Evolutionary conservation across 2,888 invertebrate species (phyloP), one percentile per base, ranked within the genome.

Genomic region (Cheilosia soror): DNA sequence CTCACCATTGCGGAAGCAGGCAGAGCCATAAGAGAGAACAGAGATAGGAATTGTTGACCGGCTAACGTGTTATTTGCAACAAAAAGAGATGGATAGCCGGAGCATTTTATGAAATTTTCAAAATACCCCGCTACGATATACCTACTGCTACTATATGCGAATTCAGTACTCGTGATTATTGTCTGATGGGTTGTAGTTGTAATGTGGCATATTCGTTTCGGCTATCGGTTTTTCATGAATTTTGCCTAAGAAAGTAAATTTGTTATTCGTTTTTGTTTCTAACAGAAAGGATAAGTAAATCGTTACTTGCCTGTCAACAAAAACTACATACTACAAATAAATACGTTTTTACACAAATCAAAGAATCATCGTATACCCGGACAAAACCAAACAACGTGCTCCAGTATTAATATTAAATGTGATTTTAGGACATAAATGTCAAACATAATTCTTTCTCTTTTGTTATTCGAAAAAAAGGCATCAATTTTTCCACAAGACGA

Each of bases 81-180:
- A 66, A 66, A 72, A 53, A 63, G 37, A 40, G 55, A 69, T 31
- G 20, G 40, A 51, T 27, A 47, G 33, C 27, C 37, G 25, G 51
- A 25, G 42, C 51, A 15, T 27, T 58, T 15, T 29, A 37, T 40
- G 40, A 71, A 51, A 71, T 27, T 11, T n/a, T 58, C 29, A 25
- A 31, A 71, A 49, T 29, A 40, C 57, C 49, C 33, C 55, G 66
- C 47, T 20, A 37, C 55, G 66, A 20, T 20, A 37, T 37, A 37
- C 4, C n/a, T 25, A 25, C 15, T 37, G 11, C 11, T 37, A 37
- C 37, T 9, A n/a, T 44, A 53, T 65, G 65, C 51, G 78, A 79
- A 79, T 72, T 79, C 65, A 65, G 78, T 79, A 42, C 58, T 71
- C 57, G 65, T 79, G 78, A 65, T 72, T 73, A 53, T 53, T 71